Evolutionary conservation across 2,113 vertebrate species (phyloP).

Genomic region (Embiotoca jacksoni): DNA sequence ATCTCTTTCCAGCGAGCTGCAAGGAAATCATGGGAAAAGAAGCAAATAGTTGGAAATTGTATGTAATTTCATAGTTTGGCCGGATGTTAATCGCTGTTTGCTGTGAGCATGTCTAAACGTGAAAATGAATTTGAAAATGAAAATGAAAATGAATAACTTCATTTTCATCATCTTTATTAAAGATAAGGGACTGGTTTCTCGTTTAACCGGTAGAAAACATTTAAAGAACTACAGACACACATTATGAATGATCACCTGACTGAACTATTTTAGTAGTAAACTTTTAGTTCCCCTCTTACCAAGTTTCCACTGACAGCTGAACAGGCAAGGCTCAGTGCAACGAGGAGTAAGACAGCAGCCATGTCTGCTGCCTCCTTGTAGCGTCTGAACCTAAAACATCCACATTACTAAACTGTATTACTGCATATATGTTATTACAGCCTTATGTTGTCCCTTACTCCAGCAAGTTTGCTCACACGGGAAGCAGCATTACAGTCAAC

Average conservation of each 20-base stretch:
- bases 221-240: neutral
- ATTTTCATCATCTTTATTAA: neutral
- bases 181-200: neutral
- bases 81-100: too few relatives aligned
- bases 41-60: neutral
- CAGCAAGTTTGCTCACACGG: neutral
- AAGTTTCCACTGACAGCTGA: slow-evolving; percentile 53
- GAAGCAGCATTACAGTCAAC: neutral
- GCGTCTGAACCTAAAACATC: neutral
- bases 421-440: neutral
- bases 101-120: neutral
- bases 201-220: neutral
- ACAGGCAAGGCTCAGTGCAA: slow-evolving; percentile 38
- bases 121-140: neutral
- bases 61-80: neutral
- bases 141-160: too few relatives aligned
- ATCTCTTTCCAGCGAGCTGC: slow-evolving; percentile 75
- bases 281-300: slow-evolving; percentile 66
- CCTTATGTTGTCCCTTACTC: neutral
- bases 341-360: slow-evolving; percentile 63
- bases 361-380: slow-evolving; percentile 52
- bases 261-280: neutral
- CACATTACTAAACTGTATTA: slow-evolving; percentile 18
- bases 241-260: slow-evolving; percentile 20
- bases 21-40: neutral